Percentiles rank a stretch among this genome's conserved stretches.
These are phyloP conservation scores for Anguilla megastoma DNA, from an alignment of 2,797 vertebrate species.

Conservation along the genomic window DNA sequence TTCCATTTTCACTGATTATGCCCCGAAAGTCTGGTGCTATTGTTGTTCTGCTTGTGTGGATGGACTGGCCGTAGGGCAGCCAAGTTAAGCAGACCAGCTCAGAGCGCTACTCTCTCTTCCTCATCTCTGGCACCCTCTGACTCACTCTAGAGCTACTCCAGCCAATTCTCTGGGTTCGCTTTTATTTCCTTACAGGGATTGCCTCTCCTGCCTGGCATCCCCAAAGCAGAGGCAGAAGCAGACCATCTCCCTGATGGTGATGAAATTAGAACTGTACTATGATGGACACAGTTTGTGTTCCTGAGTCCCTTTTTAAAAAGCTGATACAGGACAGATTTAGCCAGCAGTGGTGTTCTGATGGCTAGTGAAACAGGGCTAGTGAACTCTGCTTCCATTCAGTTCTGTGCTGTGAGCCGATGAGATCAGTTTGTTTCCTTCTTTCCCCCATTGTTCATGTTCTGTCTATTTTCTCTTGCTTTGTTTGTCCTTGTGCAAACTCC, in stretches of 20 bases:
- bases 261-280: background rate
- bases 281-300: background rate
- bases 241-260: background rate
- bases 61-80: background rate
- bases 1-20: constrained; percentile 41
- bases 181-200: background rate
- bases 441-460: constrained; percentile 40
- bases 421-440: constrained; percentile 30
- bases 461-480: constrained; percentile 33
- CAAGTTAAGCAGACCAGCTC: background rate
- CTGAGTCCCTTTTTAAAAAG: background rate
- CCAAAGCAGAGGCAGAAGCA: background rate
- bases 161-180: no score
- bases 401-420: background rate
- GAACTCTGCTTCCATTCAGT: background rate
- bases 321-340: background rate
- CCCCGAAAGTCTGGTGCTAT: constrained; percentile 32
- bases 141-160: no score
- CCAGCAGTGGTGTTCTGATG: no score
- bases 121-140: no score
- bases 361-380: background rate
- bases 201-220: background rate
- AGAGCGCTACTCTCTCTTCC: no score
- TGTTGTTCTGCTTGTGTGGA: constrained; percentile 27
- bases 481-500: constrained; percentile 22